Evolutionary conservation across 2,113 vertebrate species (phyloP).

Genomic region (Oryctolagus cuniculus): DNA sequence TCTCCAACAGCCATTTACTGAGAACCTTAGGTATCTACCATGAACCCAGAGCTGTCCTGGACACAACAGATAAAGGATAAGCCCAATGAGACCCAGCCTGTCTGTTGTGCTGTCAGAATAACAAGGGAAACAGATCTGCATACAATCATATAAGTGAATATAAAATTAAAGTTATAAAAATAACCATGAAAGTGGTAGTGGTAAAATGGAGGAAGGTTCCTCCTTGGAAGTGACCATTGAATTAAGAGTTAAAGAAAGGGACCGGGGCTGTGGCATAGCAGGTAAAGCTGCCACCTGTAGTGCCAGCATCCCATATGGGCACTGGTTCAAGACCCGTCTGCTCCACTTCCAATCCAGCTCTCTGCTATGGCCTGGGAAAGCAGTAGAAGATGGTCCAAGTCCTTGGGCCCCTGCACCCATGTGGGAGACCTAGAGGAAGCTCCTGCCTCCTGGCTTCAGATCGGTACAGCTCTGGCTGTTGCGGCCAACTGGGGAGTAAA

Average conservation of each 20-base stretch:
- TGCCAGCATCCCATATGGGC: no score
- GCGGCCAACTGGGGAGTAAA: no score
- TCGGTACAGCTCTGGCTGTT: no score
- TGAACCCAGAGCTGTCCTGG: background rate
- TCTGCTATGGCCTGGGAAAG: no score
- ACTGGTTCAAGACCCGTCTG: no score
- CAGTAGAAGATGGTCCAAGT: no score
- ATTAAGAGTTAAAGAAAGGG: background rate
- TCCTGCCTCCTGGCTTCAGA: no score
- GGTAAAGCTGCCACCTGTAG: no score
- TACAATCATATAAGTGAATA: background rate
- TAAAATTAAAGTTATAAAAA: conserved; percentile 8
- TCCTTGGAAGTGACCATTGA: background rate
- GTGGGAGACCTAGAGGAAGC: no score
- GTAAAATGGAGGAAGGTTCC: background rate
- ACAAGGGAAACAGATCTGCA: background rate
- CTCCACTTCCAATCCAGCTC: no score
- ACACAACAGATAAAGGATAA: background rate
- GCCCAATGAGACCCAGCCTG: background rate
- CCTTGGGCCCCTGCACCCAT: no score
- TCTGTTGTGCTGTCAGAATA: background rate
- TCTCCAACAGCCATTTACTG: background rate
- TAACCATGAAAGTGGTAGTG: background rate
- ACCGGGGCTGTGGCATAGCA: no score
- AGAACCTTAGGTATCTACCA: background rate